Evolutionary conservation across 2,797 vertebrate species (phyloP).

Genomic region (Sylvilagus floridanus): DNA sequence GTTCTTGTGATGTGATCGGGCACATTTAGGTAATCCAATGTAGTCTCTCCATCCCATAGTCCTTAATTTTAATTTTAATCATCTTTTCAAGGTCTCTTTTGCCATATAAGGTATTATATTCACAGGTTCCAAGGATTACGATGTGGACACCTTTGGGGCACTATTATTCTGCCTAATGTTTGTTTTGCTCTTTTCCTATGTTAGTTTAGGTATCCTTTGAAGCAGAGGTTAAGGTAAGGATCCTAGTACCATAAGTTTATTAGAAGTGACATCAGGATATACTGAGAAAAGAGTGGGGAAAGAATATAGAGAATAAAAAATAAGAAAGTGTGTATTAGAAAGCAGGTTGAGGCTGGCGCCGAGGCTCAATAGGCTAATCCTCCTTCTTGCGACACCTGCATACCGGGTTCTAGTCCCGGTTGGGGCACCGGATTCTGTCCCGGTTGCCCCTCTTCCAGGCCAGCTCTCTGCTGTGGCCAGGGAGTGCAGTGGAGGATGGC

Average conservation of each 20-base stretch:
- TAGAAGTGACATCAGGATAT: background rate
- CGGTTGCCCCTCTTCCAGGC: too few species aligned
- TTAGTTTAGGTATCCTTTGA: background rate
- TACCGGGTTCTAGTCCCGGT: too few species aligned
- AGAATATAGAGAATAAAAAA: background rate
- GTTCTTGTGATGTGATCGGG: background rate
- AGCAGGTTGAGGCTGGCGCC: background rate
- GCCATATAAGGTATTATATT: background rate
- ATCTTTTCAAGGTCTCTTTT: background rate
- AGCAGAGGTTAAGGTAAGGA: background rate
- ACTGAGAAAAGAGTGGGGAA: background rate
- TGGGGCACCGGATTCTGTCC: too few species aligned
- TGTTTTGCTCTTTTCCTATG: constrained; percentile 5
- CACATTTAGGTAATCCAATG: background rate
- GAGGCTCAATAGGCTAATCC: too few species aligned
- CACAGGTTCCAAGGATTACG: background rate
- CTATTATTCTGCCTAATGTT: background rate
- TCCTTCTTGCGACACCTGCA: too few species aligned
- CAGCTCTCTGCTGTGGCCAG: too few species aligned
- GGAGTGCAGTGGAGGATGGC: too few species aligned
- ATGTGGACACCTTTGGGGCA: background rate
- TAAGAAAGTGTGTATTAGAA: background rate
- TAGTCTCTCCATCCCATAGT: background rate
- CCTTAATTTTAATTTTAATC: background rate
- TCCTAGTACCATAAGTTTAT: background rate